Base-by-base conservation (phyloP, 2,797 vertebrate genomes). In the Acanthiza pusilla region DNA sequence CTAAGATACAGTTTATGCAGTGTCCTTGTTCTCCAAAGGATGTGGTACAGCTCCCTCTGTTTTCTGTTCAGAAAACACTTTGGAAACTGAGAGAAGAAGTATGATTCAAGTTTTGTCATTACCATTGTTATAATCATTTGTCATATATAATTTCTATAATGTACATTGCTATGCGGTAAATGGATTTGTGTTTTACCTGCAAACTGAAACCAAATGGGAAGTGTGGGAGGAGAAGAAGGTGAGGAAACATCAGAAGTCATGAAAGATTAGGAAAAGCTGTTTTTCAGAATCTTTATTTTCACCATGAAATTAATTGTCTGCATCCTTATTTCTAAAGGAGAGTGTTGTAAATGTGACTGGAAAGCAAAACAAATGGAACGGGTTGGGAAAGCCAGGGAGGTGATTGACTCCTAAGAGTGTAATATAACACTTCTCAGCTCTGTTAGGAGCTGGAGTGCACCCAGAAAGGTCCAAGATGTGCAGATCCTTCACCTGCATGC, bases 1-100 rank as follows among this genome's bases (percentile, higher is more conserved):
- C 96, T 94, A 94, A 94, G 96, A 91, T 87, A 93, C 91, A 48
- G 76, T 82, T 88, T 54, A 25, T 76, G 83, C 94, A 76, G 83
- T 88, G 77, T 76, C 80, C 95, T 88, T 85, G 60, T 88, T 86
- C 77, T 91, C 71, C 61, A 9, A 74, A 91, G 91, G 83, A 79
- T 76, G 38, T 81, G 38, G 45, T 85, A 27, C 66, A 86, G 85
- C 79, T 90, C 54, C 71, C 81, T 85, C 91, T 91, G 61, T 85
- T 87, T 89, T 91, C 83, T 95, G 26, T 34, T 83, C 9, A 23
- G 76, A 89, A 92, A 72, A 51, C 16, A 45, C 29, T 89, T 84
- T 93, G 82, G 80, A 86, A 92, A 75, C 45, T 0, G 2, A 85
- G 71, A 93, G 55, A 78, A 70, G 43, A 86, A 71, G 20, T 55